Conservation (phyloP, 1,140 invertebrate species). For the Panagrolaimus sp. region DNA sequence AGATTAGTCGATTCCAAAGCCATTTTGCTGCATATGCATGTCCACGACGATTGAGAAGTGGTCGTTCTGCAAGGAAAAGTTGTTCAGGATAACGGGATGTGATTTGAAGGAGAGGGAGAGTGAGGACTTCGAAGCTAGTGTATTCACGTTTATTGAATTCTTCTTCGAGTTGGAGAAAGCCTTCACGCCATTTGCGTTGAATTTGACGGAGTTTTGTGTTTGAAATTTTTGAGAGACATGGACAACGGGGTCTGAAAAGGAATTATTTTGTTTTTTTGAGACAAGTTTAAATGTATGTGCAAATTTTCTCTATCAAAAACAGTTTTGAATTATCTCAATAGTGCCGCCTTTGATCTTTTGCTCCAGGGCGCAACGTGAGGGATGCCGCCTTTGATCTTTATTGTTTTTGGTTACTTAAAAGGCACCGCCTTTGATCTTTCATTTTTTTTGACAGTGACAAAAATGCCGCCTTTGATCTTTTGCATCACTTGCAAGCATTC, state of each 20-base stretch:
- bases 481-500: too few relatives aligned
- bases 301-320: too few relatives aligned
- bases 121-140: conserved; percentile 41
- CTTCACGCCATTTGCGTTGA: conserved; percentile 34
- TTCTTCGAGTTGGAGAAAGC: conserved; percentile 30
- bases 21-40: conserved; percentile 54
- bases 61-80: conserved; percentile 40
- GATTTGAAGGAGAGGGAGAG: conserved; percentile 39
- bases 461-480: too few relatives aligned
- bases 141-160: conserved; percentile 45
- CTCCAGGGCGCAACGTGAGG: too few relatives aligned
- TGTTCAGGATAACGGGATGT: conserved; percentile 47
- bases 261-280: too few relatives aligned
- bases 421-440: too few relatives aligned
- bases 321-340: too few relatives aligned
- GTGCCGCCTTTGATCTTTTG: too few relatives aligned
- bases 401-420: too few relatives aligned
- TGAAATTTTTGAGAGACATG: conserved; percentile 32
- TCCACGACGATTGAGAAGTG: conserved; percentile 40
- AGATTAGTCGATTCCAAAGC: conserved; percentile 48
- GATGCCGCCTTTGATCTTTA: too few relatives aligned
- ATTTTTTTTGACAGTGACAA: too few relatives aligned
- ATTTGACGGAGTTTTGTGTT: conserved; percentile 38
- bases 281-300: background rate
- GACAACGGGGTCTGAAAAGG: conserved; percentile 43